phyloP scores from a whole-genome alignment of 2,113 vertebrate species.

The Hyaena hyaena region DNA sequence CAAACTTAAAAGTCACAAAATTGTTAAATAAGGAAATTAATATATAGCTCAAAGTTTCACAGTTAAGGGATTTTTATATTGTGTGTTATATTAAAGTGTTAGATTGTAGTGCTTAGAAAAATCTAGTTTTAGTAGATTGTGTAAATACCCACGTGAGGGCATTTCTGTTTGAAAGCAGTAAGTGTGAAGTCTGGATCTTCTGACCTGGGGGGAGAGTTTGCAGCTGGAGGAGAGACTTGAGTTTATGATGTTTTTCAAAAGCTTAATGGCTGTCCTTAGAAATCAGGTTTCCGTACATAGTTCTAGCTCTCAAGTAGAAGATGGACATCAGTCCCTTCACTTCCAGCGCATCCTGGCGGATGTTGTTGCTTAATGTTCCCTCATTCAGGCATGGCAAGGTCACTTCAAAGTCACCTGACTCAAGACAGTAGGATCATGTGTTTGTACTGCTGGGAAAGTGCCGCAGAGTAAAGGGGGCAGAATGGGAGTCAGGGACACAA shows the following conservation, averaged over 20 bases:
- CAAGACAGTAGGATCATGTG: too few relatives aligned
- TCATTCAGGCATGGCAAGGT: not conserved
- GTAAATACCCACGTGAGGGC: not conserved
- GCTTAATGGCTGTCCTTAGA: not conserved
- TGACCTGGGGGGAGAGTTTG: not conserved
- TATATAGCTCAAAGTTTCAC: not conserved
- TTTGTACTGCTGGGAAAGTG: not conserved
- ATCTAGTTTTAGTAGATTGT: not conserved
- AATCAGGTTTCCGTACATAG: not conserved
- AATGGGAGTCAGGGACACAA: not conserved
- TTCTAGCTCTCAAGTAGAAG: not conserved
- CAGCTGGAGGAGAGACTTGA: not conserved
- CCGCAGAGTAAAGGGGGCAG: not conserved
- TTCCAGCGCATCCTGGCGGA: not conserved
- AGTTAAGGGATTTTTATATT: constrained; percentile 11
- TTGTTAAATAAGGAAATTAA: constrained; percentile 39
- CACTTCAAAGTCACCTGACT: not conserved
- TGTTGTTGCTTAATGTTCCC: not conserved
- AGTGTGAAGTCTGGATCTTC: not conserved
- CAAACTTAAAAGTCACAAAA: constrained; percentile 22
- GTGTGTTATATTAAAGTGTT: not conserved
- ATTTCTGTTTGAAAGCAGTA: not conserved
- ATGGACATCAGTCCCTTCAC: not conserved
- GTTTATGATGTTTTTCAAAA: not conserved
- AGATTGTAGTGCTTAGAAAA: not conserved